Conservation (phyloP, 1,140 invertebrate species). For the Euura lappo region DNA sequence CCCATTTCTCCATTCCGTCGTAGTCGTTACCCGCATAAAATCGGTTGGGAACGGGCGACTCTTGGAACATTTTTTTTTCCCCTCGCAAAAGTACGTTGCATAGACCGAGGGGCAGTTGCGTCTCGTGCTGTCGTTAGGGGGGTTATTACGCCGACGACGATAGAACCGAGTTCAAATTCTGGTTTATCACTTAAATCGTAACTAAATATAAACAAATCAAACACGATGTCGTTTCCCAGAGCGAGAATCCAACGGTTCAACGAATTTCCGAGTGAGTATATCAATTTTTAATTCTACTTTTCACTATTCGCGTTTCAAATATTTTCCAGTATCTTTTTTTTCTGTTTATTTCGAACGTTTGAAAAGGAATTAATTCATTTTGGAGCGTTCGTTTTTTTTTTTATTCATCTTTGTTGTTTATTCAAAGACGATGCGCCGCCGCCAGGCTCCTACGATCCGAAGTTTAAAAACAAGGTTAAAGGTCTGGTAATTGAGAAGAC, state of each 20-base stretch:
- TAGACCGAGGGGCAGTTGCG: neutral
- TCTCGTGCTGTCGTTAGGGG: neutral
- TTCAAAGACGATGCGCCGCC: conserved; percentile 52
- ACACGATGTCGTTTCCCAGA: conserved; percentile 55
- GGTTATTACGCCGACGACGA: no score
- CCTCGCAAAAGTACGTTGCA: conserved; percentile 2
- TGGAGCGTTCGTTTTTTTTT: no score
- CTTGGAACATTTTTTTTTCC: neutral
- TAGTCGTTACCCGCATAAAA: neutral
- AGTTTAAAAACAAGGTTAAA: conserved; percentile 51
- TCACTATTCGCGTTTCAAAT: no score
- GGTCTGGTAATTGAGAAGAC: conserved; percentile 47
- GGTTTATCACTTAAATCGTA: neutral
- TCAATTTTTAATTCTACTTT: no score
- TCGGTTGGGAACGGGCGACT: neutral
- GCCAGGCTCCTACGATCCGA: conserved; percentile 57
- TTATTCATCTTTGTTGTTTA: conserved; percentile 13
- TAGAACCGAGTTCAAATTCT: no score
- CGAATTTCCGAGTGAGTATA: conserved; percentile 52
- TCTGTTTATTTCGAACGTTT: no score
- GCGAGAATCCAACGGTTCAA: conserved; percentile 58
- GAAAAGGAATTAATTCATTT: no score
- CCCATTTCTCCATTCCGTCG: neutral
- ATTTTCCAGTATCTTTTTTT: no score
- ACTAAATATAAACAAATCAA: neutral